Percentiles rank a stretch among this genome's conserved stretches.
These are phyloP conservation scores for Athrips mouffetella DNA, from an alignment of 2,888 invertebrate species.

Conservation along the genomic window DNA sequence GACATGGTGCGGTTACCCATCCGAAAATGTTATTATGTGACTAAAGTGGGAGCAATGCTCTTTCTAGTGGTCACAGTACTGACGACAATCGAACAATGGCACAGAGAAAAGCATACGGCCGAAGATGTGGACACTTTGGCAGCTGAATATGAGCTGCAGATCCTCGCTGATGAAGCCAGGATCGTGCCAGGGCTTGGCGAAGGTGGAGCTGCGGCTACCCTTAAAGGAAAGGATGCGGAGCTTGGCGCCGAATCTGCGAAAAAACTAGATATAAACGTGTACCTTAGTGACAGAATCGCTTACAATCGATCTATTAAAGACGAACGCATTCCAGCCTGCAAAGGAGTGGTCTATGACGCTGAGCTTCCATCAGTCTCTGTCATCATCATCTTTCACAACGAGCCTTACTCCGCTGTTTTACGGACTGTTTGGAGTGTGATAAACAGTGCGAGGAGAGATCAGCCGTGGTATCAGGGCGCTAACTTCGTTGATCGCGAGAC, in stretches of 20 bases:
- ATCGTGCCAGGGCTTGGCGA: constrained; percentile 85
- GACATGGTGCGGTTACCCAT: constrained; percentile 56
- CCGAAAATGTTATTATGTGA: constrained; percentile 60
- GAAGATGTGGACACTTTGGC: constrained; percentile 38
- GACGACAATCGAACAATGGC: constrained; percentile 62
- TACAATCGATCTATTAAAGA: constrained; percentile 81
- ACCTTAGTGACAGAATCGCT: constrained; percentile 92
- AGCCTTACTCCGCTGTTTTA: no score
- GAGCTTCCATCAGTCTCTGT: no score
- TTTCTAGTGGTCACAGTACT: constrained; percentile 54
- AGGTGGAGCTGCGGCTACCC: constrained; percentile 80
- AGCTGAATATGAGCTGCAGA: constrained; percentile 65
- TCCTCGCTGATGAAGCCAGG: constrained; percentile 80
- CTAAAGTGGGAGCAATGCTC: constrained; percentile 49
- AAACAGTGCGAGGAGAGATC: no score
- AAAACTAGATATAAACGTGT: constrained; percentile 91
- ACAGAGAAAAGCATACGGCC: no score
- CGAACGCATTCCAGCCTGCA: no score
- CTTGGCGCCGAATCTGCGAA: constrained; percentile 85
- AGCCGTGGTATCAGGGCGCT: no score
- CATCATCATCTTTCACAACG: no score
- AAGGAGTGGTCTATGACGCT: no score
- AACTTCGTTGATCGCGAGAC: no score
- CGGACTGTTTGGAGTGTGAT: no score
- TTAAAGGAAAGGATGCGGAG: constrained; percentile 81